These are phyloP conservation scores for Leucania comma DNA, from an alignment of 2,888 invertebrate species.

Conservation along the genomic window DNA sequence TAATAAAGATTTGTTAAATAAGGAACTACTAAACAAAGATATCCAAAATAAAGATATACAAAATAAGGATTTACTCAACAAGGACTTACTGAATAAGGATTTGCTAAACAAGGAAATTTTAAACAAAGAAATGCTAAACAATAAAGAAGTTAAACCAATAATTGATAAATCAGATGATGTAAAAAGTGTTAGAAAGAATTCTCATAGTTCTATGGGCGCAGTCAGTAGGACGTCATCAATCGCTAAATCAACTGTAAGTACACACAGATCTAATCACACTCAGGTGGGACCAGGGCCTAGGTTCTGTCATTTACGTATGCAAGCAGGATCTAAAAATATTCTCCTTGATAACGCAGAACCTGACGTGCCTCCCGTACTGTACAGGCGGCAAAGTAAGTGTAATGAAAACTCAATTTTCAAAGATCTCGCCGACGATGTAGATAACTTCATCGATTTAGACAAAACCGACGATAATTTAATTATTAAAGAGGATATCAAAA, in stretches of 20 bases:
- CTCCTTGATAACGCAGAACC: conserved; percentile 94
- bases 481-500: conserved; percentile 74
- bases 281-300: conserved; percentile 92
- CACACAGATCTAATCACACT: conserved; percentile 84
- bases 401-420: conserved; percentile 87
- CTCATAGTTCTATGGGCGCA: conserved; percentile 86
- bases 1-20: conserved; percentile 48
- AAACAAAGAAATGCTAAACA: conserved; percentile 56
- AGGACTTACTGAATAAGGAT: conserved; percentile 21
- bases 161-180: conserved; percentile 75
- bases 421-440: conserved; percentile 84
- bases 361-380: conserved; percentile 93
- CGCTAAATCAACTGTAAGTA: conserved; percentile 88
- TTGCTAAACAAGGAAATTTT: conserved; percentile 44
- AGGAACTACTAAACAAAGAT: conserved; percentile 43
- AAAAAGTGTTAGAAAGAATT: conserved; percentile 81
- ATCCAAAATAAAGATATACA: conserved; percentile 42
- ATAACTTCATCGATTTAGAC: conserved; percentile 82
- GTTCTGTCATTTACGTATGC: conserved; percentile 94
- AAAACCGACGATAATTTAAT: conserved; percentile 74
- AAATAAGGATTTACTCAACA: conserved; percentile 40
- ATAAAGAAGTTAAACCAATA: conserved; percentile 76
- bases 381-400: conserved; percentile 91
- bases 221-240: conserved; percentile 87
- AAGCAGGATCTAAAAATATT: conserved; percentile 95